Base-by-base conservation (phyloP, 2,888 invertebrate species). In the Dasypolia templi region DNA sequence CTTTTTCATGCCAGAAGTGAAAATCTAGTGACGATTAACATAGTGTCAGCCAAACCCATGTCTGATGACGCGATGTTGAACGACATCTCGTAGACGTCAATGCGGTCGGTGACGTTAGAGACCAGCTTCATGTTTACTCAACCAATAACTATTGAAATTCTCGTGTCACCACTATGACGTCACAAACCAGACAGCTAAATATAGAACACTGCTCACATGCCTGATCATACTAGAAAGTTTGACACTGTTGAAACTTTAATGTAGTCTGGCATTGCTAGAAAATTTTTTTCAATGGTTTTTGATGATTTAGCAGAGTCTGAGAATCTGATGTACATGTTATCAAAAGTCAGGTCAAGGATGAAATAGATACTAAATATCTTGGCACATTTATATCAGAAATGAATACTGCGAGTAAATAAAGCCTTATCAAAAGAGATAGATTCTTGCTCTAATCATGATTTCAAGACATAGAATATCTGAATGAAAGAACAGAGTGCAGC, bases 1-100 rank as follows among this genome's bases (percentile, higher is more conserved):
- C 9, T 62, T 63, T 65, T 59, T 32, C 9, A 72, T 55, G 62
- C 26, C 53, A 69, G 14, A 62, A 72, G 29, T 81, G 61, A 69
- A 59, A 64, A 73, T 49, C 39, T 65, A 61, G 73, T 83, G 84
- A 75, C 80, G 74, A 75, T 68, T 73, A 64, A 82, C 82, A 85
- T 49, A 75, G 61, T 51, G 68, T 75, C 39, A 80, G 68, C 77
- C 81, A 75, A 81, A 74, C 75, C 84, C 65, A 72, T 78, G 78
- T 83, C 78, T 78, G 64, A 83, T 92, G 89, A 90, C 92, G 91
- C 87, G 77, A 72, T 64, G 44, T 72, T 77, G 75, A 84, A 88
- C 88, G 87, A 89, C 87, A 88, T 81, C 82, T 80, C 65, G 67
- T 85, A 83, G 83, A 90, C 92, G 91, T 91, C 90, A 89, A 89